Base-by-base conservation (phyloP, 1,140 invertebrate genomes). In the Monochamus saltuarius region DNA sequence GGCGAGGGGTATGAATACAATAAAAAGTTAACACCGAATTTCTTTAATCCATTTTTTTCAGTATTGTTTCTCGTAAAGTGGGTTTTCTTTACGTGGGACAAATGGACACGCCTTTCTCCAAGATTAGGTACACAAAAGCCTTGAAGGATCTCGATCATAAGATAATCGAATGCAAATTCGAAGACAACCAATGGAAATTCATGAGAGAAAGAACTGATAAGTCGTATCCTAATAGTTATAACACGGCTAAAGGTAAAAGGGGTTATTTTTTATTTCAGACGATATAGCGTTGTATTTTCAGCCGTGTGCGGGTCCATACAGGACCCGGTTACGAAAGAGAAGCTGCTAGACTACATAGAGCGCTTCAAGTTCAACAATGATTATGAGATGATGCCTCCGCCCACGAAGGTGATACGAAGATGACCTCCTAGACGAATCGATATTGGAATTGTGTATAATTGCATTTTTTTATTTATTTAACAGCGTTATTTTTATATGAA, bases 201-300 rank as follows among this genome's bases (percentile, higher is more conserved):
- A 95, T 99, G 92, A 84, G 97, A 50, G 92, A 97, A 77, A 82
- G 98, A 71, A 97, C 90, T 0, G 98, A 99, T 77, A 99, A 99
- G 80, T 95, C 92, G 1, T 94, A 90, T 78, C 97, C 98, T 1
- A 99, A 99, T 78, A 89, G 88, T 52, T 89, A 78, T 55, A 84
- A 80, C 2, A 98, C 95, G 6, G 94, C 93, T 17, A 70, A 78
- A 56, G 85, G 91, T 94, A 82, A 75, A 2, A 29, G 22, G 2
- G 6, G 6, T 29, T 29, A n/a, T n/a, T n/a, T n/a, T n/a, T n/a
- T n/a, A n/a, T n/a, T n/a, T n/a, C n/a, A n/a, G n/a, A n/a, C n/a
- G n/a, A n/a, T n/a, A n/a, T n/a, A n/a, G n/a, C n/a, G n/a, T n/a
- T n/a, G n/a, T n/a, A n/a, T n/a, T 84, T 83, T 22, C 75, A 88